Conservation (phyloP, 2,888 invertebrate genomes). For the Poecilobothrus nobilitatus region DNA sequence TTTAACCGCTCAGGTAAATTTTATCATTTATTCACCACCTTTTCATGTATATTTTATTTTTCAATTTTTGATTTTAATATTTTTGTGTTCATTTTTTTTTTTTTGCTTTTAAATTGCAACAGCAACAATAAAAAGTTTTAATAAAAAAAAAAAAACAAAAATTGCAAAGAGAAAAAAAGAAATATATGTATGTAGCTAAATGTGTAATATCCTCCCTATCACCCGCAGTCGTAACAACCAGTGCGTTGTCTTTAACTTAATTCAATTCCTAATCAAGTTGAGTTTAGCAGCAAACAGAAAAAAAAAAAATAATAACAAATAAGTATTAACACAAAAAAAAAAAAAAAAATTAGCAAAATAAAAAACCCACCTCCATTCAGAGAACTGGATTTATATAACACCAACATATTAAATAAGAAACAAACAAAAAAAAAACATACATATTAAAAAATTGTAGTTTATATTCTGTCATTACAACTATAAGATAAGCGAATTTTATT, state of each 20-base stretch:
- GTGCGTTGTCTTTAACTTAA: background rate
- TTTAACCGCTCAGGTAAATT: background rate
- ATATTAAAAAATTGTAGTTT: no score
- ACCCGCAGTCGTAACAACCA: background rate
- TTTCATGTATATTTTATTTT: background rate
- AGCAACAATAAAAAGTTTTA: background rate
- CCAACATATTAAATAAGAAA: background rate
- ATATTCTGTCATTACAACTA: no score
- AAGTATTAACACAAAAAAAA: background rate
- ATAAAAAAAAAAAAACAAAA: background rate
- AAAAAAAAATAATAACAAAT: no score
- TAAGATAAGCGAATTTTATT: no score
- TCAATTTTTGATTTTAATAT: background rate
- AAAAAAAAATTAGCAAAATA: background rate
- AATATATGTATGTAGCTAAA: background rate
- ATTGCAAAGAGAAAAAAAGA: background rate
- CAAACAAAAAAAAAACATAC: background rate
- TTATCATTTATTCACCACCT: slow-evolving; percentile 1
- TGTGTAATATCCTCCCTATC: background rate
- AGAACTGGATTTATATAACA: slow-evolving; percentile 10
- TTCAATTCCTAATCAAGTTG: no score
- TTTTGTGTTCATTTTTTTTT: background rate
- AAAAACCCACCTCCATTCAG: slow-evolving; percentile 11
- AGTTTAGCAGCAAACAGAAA: no score
- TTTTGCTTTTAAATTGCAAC: background rate